phyloP scores from a whole-genome alignment of 2,797 vertebrate species.

The Philypnodon macrostomus region DNA sequence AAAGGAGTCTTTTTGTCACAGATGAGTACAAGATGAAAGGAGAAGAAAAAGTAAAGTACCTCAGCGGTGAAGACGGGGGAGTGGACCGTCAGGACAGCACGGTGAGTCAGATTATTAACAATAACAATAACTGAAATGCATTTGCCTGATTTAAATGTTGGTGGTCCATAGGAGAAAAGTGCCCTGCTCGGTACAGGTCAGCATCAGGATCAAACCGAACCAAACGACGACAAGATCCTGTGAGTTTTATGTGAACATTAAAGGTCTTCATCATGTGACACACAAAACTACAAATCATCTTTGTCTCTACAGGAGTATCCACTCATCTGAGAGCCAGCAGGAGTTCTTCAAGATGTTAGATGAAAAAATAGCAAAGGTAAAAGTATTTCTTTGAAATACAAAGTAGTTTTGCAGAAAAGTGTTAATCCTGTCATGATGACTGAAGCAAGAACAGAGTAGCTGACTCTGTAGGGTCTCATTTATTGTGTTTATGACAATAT shows the following conservation, averaged over 20 bases:
- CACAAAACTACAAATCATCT: no score
- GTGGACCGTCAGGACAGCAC: constrained; percentile 92
- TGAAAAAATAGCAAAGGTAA: constrained; percentile 98
- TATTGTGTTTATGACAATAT: no score
- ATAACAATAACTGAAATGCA: no score
- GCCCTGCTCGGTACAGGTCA: constrained; percentile 81
- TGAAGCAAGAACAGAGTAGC: no score
- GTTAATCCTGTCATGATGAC: no score
- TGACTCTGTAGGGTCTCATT: no score
- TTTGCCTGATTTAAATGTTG: constrained; percentile 2
- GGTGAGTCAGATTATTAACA: no score
- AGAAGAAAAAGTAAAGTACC: constrained; percentile 96
- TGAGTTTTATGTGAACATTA: no score
- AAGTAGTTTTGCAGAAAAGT: no score
- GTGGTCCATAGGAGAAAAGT: constrained; percentile 89
- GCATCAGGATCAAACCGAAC: constrained; percentile 61
- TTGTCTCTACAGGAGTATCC: constrained; percentile 81
- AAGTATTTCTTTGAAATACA: no score
- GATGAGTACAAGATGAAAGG: constrained; percentile 97
- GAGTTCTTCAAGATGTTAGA: constrained; percentile 99
- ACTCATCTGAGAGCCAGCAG: constrained; percentile 98
- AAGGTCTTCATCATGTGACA: no score
- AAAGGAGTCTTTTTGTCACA: constrained; percentile 59
- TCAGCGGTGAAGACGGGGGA: constrained; percentile 89
- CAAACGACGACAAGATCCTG: constrained; percentile 76